Base-by-base conservation (phyloP, 2,113 vertebrate genomes). In the Tupaia chinensis region DNA sequence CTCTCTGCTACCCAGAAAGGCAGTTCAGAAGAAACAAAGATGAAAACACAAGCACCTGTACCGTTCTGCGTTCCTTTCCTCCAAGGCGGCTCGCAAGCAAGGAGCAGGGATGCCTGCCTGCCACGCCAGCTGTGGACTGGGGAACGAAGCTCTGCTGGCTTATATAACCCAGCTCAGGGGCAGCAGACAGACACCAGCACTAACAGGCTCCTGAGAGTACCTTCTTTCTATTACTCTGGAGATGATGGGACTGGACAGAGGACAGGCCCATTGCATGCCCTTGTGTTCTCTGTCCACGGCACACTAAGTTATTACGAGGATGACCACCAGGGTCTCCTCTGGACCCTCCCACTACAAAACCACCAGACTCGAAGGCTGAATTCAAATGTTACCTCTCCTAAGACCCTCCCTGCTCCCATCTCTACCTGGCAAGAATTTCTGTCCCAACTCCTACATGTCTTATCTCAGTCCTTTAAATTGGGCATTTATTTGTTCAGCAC, bases 1-100 rank as follows among this genome's bases (percentile, higher is more conserved):
- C 91, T 92, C 83, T 60, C 22, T 27, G 4, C 90, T 12, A 4
- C 90, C 98, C 92, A 93, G 92, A 96, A 97, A 97, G 63, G 0
- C 0, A n/a, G 68, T 91, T 81, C 91, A 25, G 69, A 96, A 92
- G 44, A 93, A 11, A 3, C 22, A 69, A 82, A 95, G 83, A 95
- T 70, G 69, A 86, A 85, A 95, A 86, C 9, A 29, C 74, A 87
- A 87, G 91, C 66, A 83, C 44, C 44, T 44, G 44, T 44, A 73
- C 73, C 19, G 0, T 63, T 25, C 72, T 66, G 32, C 14, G 58
- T 77, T 60, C 70, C 85, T 63, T 91, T 86, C 80, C 74, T 87
- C 54, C 25, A 34, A 77, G 81, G 70, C 76, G 58, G 89, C 83
- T 95, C 32, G 60, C 9, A 25, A 34, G 69, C 74, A 79, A 78